Conservation (phyloP, 2,113 vertebrate genomes). For the Carassius auratus region DNA sequence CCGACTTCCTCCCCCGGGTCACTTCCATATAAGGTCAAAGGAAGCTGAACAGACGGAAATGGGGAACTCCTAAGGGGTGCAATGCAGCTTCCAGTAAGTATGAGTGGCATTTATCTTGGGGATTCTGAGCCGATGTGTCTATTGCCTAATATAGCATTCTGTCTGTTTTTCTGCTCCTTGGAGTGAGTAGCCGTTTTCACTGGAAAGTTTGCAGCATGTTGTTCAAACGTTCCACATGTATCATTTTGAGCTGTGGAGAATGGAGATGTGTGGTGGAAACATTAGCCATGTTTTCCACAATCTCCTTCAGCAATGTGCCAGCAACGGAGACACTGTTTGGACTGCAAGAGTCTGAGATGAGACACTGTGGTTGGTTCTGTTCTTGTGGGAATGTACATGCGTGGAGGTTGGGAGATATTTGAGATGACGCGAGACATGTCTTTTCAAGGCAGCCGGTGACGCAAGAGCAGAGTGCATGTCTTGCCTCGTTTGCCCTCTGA, state of each 20-base stretch:
- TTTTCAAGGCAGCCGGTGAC: constrained; percentile 41
- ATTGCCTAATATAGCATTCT: constrained; percentile 5
- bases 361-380: constrained; percentile 1
- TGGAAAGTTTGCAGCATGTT: constrained; percentile 10
- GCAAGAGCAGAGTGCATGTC: neutral
- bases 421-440: constrained; percentile 26
- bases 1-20: neutral
- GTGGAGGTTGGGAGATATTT: constrained; percentile 37
- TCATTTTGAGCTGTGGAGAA: neutral
- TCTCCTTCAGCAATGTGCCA: neutral
- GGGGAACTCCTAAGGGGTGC: constrained; percentile 40
- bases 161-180: neutral
- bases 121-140: neutral
- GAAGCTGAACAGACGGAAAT: neutral
- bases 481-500: neutral
- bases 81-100: constrained; percentile 32
- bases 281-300: constrained; percentile 1
- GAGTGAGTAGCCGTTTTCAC: neutral
- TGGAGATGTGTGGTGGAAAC: neutral
- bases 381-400: constrained; percentile 29
- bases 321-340: neutral
- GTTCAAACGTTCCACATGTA: neutral
- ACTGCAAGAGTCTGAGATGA: neutral
- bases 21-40: constrained; percentile 34
- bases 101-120: constrained; percentile 3